Conservation (phyloP, 2,113 vertebrate species). For the Paratilapia polleni region DNA sequence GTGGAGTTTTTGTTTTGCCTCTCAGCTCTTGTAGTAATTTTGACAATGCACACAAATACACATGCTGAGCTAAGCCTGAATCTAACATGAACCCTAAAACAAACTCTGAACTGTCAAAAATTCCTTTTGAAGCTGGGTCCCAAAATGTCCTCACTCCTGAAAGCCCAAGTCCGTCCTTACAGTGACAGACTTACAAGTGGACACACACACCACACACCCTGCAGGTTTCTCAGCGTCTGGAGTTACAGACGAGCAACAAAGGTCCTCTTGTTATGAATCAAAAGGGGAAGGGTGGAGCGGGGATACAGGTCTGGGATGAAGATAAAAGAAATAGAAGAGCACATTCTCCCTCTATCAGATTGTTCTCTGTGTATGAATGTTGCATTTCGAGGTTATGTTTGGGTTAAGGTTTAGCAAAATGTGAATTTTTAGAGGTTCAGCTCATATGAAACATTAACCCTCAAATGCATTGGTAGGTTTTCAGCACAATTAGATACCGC, state of each 20-base stretch:
- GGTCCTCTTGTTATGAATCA: constrained; percentile 53
- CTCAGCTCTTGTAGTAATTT: background rate
- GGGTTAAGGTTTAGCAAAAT: background rate
- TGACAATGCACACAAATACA: background rate
- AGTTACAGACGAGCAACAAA: constrained; percentile 69
- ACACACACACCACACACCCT: constrained; percentile 9
- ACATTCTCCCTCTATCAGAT: constrained; percentile 55
- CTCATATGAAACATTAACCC: background rate
- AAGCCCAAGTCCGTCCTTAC: background rate
- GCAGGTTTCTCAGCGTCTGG: constrained; percentile 67
- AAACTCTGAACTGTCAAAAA: background rate
- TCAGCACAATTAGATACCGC: no score
- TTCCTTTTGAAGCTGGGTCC: background rate
- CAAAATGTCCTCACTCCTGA: background rate
- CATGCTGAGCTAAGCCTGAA: background rate
- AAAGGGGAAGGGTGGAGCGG: background rate
- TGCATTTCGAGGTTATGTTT: background rate
- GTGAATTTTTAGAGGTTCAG: background rate
- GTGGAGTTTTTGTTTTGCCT: background rate
- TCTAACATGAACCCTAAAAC: background rate
- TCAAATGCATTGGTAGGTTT: background rate
- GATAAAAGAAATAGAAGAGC: constrained; percentile 51
- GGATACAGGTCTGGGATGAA: constrained; percentile 11
- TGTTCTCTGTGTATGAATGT: background rate
- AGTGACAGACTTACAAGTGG: background rate